Conservation (phyloP, 2,888 invertebrate species). For the Netelia inedita region DNA sequence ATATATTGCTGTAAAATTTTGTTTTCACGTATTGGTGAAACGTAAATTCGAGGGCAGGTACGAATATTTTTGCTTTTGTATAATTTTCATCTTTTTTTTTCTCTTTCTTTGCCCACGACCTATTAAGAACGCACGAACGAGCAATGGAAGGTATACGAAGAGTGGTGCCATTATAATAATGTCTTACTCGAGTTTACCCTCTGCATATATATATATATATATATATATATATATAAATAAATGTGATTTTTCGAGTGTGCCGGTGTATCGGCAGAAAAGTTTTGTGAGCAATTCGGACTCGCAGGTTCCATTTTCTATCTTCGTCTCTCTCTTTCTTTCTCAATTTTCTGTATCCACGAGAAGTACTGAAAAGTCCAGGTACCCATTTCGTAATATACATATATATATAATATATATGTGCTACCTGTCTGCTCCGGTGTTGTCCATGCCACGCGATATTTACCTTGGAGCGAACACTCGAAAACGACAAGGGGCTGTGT, state of each 20-base stretch:
- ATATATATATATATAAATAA: neutral
- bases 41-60: neutral
- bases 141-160: constrained; percentile 6
- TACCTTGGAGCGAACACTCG: constrained; percentile 17
- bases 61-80: constrained; percentile 3
- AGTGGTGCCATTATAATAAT: constrained; percentile 25
- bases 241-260: neutral
- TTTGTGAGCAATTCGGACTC: constrained; percentile 31
- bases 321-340: neutral
- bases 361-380: constrained; percentile 1
- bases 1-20: neutral
- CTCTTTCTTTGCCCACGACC: neutral
- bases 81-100: neutral
- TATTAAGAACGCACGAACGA: constrained; percentile 26
- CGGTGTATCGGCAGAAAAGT: neutral
- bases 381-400: neutral
- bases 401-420: neutral
- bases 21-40: neutral
- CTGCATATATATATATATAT: neutral
- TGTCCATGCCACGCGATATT: constrained; percentile 24
- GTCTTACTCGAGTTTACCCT: constrained; percentile 24
- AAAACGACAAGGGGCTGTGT: neutral
- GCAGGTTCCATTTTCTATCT: constrained; percentile 4
- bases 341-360: neutral
- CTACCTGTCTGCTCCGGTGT: constrained; percentile 13